Evolutionary conservation across 2,113 vertebrate genomes (phyloP).

Genomic region (Syngnathus typhle): DNA sequence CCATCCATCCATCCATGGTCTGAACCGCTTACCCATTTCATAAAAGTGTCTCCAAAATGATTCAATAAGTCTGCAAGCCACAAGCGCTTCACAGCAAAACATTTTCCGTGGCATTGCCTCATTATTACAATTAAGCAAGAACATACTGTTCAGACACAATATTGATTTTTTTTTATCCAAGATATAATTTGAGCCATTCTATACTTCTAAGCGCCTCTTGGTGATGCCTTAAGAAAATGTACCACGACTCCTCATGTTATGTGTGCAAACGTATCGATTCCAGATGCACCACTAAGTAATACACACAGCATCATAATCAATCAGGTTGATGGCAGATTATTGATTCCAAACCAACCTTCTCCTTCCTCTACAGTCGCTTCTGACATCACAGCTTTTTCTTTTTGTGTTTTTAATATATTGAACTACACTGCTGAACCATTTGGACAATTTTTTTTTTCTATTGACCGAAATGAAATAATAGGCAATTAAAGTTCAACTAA

Average conservation of each 20-base stretch:
- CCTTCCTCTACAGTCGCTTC: conserved; percentile 2
- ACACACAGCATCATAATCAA: conserved; percentile 37
- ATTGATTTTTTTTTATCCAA: conserved; percentile 26
- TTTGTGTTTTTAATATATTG: background rate
- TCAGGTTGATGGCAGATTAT: conserved; percentile 45
- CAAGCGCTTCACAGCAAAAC: background rate
- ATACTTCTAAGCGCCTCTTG: conserved; percentile 25
- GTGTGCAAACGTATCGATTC: conserved; percentile 45
- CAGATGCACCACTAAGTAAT: conserved; percentile 35
- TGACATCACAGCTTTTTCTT: conserved; percentile 10
- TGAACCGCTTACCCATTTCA: background rate
- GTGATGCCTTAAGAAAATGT: conserved; percentile 44
- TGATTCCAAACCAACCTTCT: conserved; percentile 32
- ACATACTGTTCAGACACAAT: background rate
- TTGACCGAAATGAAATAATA: background rate
- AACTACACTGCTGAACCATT: background rate
- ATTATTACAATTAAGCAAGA: background rate
- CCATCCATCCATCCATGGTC: no score
- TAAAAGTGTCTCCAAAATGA: background rate
- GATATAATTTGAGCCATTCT: conserved; percentile 20
- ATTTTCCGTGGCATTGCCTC: conserved; percentile 1
- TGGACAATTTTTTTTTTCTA: background rate
- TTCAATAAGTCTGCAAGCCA: background rate
- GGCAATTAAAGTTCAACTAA: conserved; percentile 11
- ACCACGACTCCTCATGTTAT: conserved; percentile 45